Base-by-base conservation (phyloP, 1,140 invertebrate species). In the Oreohelix idahoensis region DNA sequence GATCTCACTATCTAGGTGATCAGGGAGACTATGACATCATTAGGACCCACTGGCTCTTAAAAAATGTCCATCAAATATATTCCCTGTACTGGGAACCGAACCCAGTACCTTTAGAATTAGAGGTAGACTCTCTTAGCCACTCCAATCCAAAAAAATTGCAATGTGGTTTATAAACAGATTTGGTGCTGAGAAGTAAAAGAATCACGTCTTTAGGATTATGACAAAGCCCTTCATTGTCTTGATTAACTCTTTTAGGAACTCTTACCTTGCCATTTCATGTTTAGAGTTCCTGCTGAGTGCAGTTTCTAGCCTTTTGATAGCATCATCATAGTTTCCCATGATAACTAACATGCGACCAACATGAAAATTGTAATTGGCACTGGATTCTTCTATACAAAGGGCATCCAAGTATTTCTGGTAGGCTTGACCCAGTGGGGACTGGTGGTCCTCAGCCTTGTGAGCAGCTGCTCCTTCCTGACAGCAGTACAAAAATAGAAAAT, bases 391-490 rank as follows among this genome's bases (percentile, higher is more conserved):
- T 51, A 91, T 75, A 20, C 81, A 84, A 58, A 92, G 42, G 32
- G 91, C 90, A 87, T 92, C 92, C 85, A 90, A 83, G 66, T 92
- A 92, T 84, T 92, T 92, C 23, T 90, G 84, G 85, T 88, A 92
- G 10, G 91, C 91, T 81, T 92, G 91, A 36, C 92, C 92, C 0
- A 92, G 85, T 4, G 90, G 86, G 8, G 88, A 89, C 53, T 89
- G 85, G 42, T 91, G 87, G 86, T 92, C 89, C 26, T 85, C 79
- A 29, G 90, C 92, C 79, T 92, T 92, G 78, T 91, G 89, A 10
- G 91, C 90, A 42, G 91, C 89, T 51, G 87, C 89, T 63, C 90
- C 92, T 89, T 92, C 91, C 92, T 92, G 85, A 78, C 4, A 81
- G 39, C 36, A 42, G 71, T 4, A 74, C 1, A 74, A 32, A 26